Evolutionary conservation across 2,113 vertebrate genomes (phyloP).

Genomic region (Glareola pratincola): DNA sequence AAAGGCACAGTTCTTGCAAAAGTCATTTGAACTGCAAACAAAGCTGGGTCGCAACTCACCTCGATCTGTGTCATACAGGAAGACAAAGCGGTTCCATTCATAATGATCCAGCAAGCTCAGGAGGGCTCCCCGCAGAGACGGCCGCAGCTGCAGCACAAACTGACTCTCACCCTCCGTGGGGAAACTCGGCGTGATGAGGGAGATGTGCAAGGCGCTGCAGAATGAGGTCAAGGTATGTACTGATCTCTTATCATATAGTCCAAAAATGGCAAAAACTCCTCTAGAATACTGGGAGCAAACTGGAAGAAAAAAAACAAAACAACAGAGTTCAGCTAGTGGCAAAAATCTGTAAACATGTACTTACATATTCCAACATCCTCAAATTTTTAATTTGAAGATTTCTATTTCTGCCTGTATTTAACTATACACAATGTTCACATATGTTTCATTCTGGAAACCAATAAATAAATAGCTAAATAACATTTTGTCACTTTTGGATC

Average conservation of each 20-base stretch:
- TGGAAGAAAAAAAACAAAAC: constrained; percentile 62
- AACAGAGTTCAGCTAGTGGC: not conserved
- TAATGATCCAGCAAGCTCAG: constrained; percentile 93
- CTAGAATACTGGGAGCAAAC: constrained; percentile 99
- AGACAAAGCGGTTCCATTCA: constrained; percentile 95
- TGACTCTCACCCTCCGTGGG: constrained; percentile 94
- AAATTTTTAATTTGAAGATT: not conserved
- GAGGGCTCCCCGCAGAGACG: constrained; percentile 90
- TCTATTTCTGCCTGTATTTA: not conserved
- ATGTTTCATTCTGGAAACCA: not conserved
- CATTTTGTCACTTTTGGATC: not conserved
- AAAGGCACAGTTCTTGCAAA: not conserved
- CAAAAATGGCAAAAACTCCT: constrained; percentile 98
- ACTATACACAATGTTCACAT: not conserved
- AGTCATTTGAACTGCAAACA: not conserved
- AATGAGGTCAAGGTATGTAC: constrained; percentile 98
- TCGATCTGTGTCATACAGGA: constrained; percentile 96
- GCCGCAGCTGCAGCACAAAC: constrained; percentile 95
- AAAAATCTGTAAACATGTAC: not conserved
- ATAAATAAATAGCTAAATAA: not conserved
- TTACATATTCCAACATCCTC: not conserved
- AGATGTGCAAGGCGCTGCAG: constrained; percentile 98
- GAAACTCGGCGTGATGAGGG: constrained; percentile 95
- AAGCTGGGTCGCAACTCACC: constrained; percentile 73
- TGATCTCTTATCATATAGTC: constrained; percentile 97